Conservation (phyloP, 1,140 invertebrate genomes). For the Himalopsyche phryganea region DNA sequence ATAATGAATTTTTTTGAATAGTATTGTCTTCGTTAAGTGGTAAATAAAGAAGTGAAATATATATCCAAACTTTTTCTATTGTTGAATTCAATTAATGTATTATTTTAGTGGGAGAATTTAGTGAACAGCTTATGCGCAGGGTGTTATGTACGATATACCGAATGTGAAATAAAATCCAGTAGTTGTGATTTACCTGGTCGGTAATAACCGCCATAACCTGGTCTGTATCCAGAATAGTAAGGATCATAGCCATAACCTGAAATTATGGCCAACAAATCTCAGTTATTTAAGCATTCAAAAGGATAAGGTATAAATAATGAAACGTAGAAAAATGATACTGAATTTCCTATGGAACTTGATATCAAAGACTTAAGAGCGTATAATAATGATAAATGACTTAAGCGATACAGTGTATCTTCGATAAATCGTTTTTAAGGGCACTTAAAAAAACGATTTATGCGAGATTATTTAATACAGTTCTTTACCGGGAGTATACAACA, state of each 20-base stretch:
- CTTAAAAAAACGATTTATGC: too few relatives aligned
- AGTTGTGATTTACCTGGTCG: constrained; percentile 16
- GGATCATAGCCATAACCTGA: constrained; percentile 17
- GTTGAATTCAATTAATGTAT: too few relatives aligned
- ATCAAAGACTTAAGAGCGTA: not conserved
- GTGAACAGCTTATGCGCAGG: too few relatives aligned
- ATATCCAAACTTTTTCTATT: too few relatives aligned
- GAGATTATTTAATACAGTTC: too few relatives aligned
- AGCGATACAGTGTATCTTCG: not conserved
- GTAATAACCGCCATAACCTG: constrained; percentile 15
- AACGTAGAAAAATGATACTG: not conserved
- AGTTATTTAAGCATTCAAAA: not conserved
- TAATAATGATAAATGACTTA: not conserved
- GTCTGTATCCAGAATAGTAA: constrained; percentile 8
- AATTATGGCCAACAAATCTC: constrained; percentile 1
- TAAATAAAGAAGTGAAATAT: too few relatives aligned
- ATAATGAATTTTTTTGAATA: not conserved
- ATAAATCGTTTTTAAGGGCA: not conserved
- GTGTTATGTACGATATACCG: too few relatives aligned
- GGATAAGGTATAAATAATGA: not conserved
- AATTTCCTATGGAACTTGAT: not conserved
- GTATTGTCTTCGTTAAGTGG: not conserved
- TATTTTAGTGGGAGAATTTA: not conserved
- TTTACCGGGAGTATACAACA: too few relatives aligned
- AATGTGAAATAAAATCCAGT: not conserved